These are phyloP conservation scores for Agrenia bidenticulata DNA, from an alignment of 2,888 invertebrate species.

Conservation along the genomic window DNA sequence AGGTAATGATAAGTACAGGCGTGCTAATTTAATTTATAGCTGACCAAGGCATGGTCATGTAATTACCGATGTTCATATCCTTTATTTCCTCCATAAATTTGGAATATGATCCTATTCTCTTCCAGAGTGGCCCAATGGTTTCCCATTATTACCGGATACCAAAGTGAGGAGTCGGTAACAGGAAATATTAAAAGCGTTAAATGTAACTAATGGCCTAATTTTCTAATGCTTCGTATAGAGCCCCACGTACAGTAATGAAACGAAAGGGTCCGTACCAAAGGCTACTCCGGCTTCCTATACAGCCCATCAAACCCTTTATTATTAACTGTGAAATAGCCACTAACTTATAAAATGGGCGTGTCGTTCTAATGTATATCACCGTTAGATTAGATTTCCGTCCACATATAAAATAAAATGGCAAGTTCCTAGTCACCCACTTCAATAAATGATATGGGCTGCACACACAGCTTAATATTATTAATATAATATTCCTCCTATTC, in stretches of 20 bases:
- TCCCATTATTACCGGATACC: slow-evolving; percentile 9
- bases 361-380: slow-evolving; percentile 7
- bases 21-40: slow-evolving; percentile 44
- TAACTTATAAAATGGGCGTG: slow-evolving; percentile 22
- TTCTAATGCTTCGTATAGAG: neutral
- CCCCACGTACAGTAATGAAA: slow-evolving; percentile 1
- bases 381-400: slow-evolving; percentile 3
- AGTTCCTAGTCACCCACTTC: too few relatives aligned
- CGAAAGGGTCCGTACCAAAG: too few relatives aligned
- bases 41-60: slow-evolving; percentile 33
- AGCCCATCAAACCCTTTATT: slow-evolving; percentile 17
- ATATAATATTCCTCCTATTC: too few relatives aligned
- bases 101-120: slow-evolving; percentile 12
- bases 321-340: slow-evolving; percentile 21
- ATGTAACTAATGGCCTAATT: slow-evolving; percentile 21
- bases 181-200: slow-evolving; percentile 26
- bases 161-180: slow-evolving; percentile 16
- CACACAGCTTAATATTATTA: too few relatives aligned
- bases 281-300: neutral
- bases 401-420: neutral
- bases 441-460: too few relatives aligned
- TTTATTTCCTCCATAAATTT: slow-evolving; percentile 41
- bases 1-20: neutral
- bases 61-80: slow-evolving; percentile 33
- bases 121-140: slow-evolving; percentile 2